Conservation (phyloP, 2,797 vertebrate genomes). For the Cynodonichthys magdalenae region DNA sequence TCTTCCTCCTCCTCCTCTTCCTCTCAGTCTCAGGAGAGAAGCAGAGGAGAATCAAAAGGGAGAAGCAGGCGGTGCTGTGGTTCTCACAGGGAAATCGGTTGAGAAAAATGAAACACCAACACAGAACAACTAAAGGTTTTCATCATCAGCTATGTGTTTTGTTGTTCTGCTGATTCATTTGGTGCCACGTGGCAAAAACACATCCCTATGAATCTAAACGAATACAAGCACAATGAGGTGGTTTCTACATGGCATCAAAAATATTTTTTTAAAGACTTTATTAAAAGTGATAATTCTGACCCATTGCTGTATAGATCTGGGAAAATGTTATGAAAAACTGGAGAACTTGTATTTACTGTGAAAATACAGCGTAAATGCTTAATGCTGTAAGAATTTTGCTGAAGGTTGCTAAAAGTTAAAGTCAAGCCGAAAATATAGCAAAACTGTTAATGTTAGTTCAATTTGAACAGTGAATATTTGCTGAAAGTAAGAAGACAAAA, state of each 20-base stretch:
- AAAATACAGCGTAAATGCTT: no score
- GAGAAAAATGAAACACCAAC: conserved; percentile 73
- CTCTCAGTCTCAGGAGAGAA: conserved; percentile 47
- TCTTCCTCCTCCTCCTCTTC: conserved; percentile 20
- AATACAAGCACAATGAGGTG: not conserved
- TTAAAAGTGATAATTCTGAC: no score
- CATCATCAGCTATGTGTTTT: conserved; percentile 22
- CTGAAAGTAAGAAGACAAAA: no score
- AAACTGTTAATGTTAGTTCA: no score
- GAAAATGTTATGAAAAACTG: no score
- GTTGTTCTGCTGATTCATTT: not conserved
- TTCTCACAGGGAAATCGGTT: conserved; percentile 17
- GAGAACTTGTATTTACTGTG: no score
- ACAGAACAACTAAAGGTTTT: not conserved
- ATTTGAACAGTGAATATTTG: no score
- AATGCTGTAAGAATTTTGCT: no score
- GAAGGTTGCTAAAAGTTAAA: no score
- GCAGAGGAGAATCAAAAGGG: not conserved
- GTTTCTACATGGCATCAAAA: not conserved
- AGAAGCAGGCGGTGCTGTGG: not conserved
- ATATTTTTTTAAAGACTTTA: no score
- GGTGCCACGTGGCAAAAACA: not conserved
- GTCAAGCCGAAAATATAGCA: no score
- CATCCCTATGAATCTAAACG: not conserved
- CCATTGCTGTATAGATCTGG: no score